Evolutionary conservation across 2,113 vertebrate genomes (phyloP).

Genomic region (Oreochromis tanganicae): DNA sequence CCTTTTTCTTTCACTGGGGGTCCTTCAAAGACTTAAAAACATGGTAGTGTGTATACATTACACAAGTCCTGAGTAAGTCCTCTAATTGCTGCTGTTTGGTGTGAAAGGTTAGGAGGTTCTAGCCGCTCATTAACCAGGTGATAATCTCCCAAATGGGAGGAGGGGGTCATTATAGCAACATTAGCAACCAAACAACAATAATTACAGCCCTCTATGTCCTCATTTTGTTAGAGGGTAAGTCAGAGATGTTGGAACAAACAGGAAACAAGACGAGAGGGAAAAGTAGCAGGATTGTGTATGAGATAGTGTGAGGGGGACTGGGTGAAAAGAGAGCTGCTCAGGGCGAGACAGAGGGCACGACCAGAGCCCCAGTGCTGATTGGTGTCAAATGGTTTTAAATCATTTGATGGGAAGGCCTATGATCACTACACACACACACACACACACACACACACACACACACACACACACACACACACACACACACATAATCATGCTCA

Average conservation of each 20-base stretch:
- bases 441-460: neutral
- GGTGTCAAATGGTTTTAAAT: slow-evolving; percentile 66
- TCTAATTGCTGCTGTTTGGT: slow-evolving; percentile 16
- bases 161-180: slow-evolving; percentile 9
- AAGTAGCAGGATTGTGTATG: neutral
- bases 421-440: slow-evolving; percentile 18
- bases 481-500: neutral
- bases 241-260: neutral
- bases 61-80: neutral
- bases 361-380: slow-evolving; percentile 51
- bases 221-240: neutral
- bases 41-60: neutral
- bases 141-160: slow-evolving; percentile 19
- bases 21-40: slow-evolving; percentile 11
- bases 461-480: neutral
- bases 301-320: neutral
- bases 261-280: neutral
- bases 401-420: slow-evolving; percentile 51
- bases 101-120: slow-evolving; percentile 5
- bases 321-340: neutral
- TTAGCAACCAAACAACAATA: neutral
- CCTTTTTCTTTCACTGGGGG: neutral
- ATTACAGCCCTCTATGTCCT: neutral
- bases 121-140: slow-evolving; percentile 31
- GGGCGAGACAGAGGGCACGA: slow-evolving; percentile 35